phyloP scores from a whole-genome alignment of 2,113 vertebrate genomes.

The Ageneiosus marmoratus region DNA sequence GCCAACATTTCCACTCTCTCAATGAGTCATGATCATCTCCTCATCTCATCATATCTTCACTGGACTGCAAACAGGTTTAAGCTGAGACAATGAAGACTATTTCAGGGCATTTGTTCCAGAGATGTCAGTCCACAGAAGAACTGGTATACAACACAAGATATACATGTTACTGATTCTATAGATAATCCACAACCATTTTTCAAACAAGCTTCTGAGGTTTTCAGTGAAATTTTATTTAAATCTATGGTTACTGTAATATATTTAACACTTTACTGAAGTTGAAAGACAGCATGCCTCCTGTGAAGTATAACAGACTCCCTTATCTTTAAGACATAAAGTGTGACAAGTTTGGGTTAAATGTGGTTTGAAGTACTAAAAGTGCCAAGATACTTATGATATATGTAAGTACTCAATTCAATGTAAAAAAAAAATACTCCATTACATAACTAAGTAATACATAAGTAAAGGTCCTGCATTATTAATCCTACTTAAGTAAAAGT shows the following conservation, averaged over 20 bases:
- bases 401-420: too few relatives aligned
- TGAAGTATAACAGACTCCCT: neutral
- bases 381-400: too few relatives aligned
- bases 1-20: conserved; percentile 10
- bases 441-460: too few relatives aligned
- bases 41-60: neutral
- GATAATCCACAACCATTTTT: neutral
- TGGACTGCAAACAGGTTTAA: neutral
- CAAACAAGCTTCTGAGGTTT: neutral
- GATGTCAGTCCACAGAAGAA: neutral
- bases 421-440: too few relatives aligned
- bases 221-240: too few relatives aligned
- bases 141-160: too few relatives aligned
- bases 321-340: neutral
- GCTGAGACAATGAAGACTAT: neutral
- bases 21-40: conserved; percentile 6
- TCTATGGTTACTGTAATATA: neutral
- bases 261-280: neutral
- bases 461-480: too few relatives aligned
- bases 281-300: neutral
- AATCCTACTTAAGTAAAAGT: too few relatives aligned
- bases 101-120: neutral
- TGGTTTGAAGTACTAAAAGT: conserved; percentile 3
- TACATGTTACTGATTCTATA: neutral
- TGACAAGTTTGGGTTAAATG: neutral